These are phyloP conservation scores for Megalops atlanticus DNA, from an alignment of 2,113 vertebrate species.

Conservation along the genomic window DNA sequence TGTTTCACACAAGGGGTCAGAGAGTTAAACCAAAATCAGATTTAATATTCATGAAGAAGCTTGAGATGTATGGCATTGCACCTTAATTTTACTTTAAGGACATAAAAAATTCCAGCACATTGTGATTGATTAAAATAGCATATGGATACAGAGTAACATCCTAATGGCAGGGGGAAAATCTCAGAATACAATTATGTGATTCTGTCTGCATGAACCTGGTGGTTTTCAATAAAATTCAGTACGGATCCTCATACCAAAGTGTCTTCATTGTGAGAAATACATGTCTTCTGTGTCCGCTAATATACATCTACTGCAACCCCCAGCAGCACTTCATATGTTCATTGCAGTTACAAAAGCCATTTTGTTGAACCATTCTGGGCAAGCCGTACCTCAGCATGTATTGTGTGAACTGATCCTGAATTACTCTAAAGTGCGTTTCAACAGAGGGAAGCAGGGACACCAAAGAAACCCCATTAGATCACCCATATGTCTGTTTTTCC, in stretches of 20 bases:
- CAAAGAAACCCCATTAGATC: not conserved
- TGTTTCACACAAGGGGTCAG: conserved; percentile 14
- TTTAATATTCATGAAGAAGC: conserved; percentile 20
- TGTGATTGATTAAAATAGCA: too few species aligned
- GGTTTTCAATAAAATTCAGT: not conserved
- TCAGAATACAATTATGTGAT: not conserved
- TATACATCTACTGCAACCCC: too few species aligned
- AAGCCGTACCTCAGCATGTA: not conserved
- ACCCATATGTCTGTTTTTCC: not conserved
- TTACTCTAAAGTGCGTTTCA: not conserved
- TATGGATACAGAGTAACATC: too few species aligned
- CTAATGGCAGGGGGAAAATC: too few species aligned
- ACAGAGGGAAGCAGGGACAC: not conserved
- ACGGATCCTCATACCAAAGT: not conserved
- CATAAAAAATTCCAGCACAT: not conserved
- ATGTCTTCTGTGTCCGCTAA: not conserved
- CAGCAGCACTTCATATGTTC: not conserved
- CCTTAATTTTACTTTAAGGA: not conserved
- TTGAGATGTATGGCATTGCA: not conserved
- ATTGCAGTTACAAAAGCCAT: not conserved
- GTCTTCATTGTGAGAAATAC: not conserved
- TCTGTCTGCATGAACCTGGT: not conserved
- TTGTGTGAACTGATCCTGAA: not conserved
- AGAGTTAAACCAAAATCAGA: conserved; percentile 18
- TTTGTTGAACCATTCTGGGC: not conserved